Evolutionary conservation across 2,888 invertebrate species (phyloP).

Genomic region (Aporophyla lueneburgensis): DNA sequence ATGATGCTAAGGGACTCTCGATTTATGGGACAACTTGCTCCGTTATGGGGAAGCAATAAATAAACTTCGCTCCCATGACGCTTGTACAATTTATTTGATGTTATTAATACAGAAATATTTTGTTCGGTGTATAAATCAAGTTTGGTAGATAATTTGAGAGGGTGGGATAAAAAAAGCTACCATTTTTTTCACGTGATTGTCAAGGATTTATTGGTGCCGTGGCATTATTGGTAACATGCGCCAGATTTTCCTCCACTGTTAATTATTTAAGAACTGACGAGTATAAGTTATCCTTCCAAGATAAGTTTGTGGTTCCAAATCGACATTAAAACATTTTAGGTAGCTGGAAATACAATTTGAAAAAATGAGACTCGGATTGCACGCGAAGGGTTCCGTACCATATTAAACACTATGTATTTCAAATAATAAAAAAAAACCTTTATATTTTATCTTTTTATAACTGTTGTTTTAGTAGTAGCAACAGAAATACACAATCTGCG

Average conservation of each 20-base stretch:
- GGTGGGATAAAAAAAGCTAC: slow-evolving; percentile 14
- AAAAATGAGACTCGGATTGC: background rate
- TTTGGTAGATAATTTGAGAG: slow-evolving; percentile 52
- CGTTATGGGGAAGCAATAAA: slow-evolving; percentile 55
- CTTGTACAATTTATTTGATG: slow-evolving; percentile 56
- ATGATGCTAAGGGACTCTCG: slow-evolving; percentile 41
- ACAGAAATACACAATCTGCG: too few species aligned
- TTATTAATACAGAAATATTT: slow-evolving; percentile 50
- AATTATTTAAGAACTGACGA: slow-evolving; percentile 20
- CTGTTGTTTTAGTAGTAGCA: too few species aligned
- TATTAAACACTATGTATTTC: too few species aligned
- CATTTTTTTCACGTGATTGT: slow-evolving; percentile 30
- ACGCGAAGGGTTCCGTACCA: too few species aligned
- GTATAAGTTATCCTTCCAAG: background rate
- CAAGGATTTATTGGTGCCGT: slow-evolving; percentile 44
- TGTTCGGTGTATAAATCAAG: slow-evolving; percentile 48
- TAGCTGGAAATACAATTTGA: background rate
- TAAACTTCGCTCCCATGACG: slow-evolving; percentile 42
- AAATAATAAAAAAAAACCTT: too few species aligned
- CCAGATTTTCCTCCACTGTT: slow-evolving; percentile 6
- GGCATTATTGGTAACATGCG: slow-evolving; percentile 7
- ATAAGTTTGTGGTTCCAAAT: background rate
- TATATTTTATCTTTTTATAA: too few species aligned
- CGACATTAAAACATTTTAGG: background rate
- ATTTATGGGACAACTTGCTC: slow-evolving; percentile 60